Conservation (phyloP, 2,888 invertebrate species). For the Yponomeuta sedellus region DNA sequence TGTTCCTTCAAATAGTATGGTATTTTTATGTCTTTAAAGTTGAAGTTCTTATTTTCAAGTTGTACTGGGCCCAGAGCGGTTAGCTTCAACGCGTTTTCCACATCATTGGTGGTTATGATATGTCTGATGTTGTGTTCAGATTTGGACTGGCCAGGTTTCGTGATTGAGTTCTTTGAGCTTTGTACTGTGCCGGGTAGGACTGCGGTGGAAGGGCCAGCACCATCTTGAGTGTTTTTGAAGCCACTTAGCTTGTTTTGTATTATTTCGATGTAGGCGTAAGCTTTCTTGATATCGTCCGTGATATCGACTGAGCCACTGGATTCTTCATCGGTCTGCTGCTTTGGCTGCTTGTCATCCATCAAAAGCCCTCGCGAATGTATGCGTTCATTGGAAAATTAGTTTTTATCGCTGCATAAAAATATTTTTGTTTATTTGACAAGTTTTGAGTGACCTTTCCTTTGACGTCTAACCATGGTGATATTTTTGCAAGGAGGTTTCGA, state of each 20-base stretch:
- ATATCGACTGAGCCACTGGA: slow-evolving; percentile 23
- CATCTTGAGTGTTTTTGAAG: slow-evolving; percentile 29
- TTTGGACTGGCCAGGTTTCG: slow-evolving; percentile 54
- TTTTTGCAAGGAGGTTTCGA: neutral
- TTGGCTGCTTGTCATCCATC: slow-evolving; percentile 54
- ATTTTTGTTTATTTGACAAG: slow-evolving; percentile 6
- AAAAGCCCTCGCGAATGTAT: slow-evolving; percentile 28
- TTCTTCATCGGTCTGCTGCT: slow-evolving; percentile 33
- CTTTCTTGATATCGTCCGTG: slow-evolving; percentile 31
- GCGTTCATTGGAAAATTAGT: slow-evolving; percentile 25
- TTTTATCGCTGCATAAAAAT: slow-evolving; percentile 24
- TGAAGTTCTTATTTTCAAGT: slow-evolving; percentile 33
- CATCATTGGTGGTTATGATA: slow-evolving; percentile 56
- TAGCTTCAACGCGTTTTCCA: slow-evolving; percentile 49
- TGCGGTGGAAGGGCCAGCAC: slow-evolving; percentile 56
- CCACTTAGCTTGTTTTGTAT: slow-evolving; percentile 3
- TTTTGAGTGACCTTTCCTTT: slow-evolving; percentile 3
- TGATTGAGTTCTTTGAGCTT: slow-evolving; percentile 28
- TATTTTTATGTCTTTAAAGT: slow-evolving; percentile 45
- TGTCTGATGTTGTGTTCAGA: slow-evolving; percentile 62
- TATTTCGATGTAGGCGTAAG: slow-evolving; percentile 22
- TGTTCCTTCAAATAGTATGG: slow-evolving; percentile 29
- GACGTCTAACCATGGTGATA: neutral
- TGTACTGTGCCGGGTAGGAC: slow-evolving; percentile 51
- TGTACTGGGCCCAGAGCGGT: slow-evolving; percentile 43